Evolutionary conservation across 1,140 invertebrate genomes (phyloP).

Genomic region (Drosophila santomea): DNA sequence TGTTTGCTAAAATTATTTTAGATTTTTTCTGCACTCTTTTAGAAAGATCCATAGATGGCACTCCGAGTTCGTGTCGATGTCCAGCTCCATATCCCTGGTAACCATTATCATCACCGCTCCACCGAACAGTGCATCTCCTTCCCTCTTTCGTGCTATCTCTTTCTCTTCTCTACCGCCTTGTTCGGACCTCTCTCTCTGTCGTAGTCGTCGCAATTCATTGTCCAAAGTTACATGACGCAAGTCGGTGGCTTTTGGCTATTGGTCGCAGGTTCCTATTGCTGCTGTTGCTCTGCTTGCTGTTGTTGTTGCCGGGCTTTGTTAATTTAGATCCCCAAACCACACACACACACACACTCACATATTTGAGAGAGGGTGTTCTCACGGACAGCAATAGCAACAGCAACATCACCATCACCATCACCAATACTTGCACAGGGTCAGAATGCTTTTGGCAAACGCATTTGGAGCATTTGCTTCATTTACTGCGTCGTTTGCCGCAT

Average conservation of each 20-base stretch:
- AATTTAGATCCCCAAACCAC: slow-evolving; percentile 71
- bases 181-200: slow-evolving; percentile 1
- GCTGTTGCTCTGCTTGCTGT: neutral
- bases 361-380: neutral
- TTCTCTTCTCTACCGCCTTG: neutral
- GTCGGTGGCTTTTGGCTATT: slow-evolving; percentile 77
- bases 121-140: slow-evolving; percentile 11
- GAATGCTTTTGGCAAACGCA: slow-evolving; percentile 76
- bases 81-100: slow-evolving; percentile 26
- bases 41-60: slow-evolving; percentile 1
- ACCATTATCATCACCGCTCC: slow-evolving; percentile 40
- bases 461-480: slow-evolving; percentile 81
- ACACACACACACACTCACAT: slow-evolving; percentile 25
- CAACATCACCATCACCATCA: slow-evolving; percentile 18
- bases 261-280: slow-evolving; percentile 52
- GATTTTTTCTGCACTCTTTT: no score
- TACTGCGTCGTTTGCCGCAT: slow-evolving; percentile 82
- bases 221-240: slow-evolving; percentile 65
- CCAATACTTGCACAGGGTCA: slow-evolving; percentile 20
- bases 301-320: slow-evolving; percentile 57
- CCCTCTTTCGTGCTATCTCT: slow-evolving; percentile 13
- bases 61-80: slow-evolving; percentile 9
- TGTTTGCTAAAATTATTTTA: no score
- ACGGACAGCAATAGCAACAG: slow-evolving; percentile 3
- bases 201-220: slow-evolving; percentile 51